Percentiles rank a stretch among this genome's conserved stretches.
Evolutionary conservation across 1,140 invertebrate genomes (phyloP).

Genomic region (Eriocheir sinensis): DNA sequence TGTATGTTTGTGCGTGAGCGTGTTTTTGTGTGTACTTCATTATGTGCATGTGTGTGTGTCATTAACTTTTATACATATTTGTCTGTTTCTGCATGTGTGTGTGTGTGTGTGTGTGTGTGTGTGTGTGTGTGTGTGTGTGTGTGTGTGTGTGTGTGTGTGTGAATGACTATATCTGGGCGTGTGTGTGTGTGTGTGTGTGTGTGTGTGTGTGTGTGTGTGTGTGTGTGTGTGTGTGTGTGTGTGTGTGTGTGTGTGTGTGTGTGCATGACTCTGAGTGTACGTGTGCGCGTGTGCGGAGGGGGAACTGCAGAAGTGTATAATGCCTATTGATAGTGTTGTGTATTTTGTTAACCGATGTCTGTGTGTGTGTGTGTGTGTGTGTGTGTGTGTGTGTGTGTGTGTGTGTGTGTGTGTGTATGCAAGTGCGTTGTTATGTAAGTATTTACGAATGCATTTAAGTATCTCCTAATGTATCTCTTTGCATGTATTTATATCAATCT

Average conservation of each 20-base stretch:
- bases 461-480: not conserved
- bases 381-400: not conserved
- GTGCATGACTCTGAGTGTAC: not conserved
- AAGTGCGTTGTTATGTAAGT: not conserved
- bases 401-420: constrained; percentile 29
- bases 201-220: constrained; percentile 32
- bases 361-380: too few relatives aligned
- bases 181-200: constrained; percentile 33
- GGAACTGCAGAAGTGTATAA: too few relatives aligned
- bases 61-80: constrained; percentile 40
- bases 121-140: constrained; percentile 60
- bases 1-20: not conserved
- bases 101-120: constrained; percentile 48
- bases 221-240: constrained; percentile 36
- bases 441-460: not conserved
- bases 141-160: constrained; percentile 56
- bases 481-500: not conserved
- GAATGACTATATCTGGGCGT: constrained; percentile 32
- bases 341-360: too few relatives aligned
- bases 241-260: constrained; percentile 27
- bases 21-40: constrained; percentile 34
- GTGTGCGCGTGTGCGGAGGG: too few relatives aligned
- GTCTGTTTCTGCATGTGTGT: constrained; percentile 38
- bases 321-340: too few relatives aligned
- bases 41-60: not conserved